Conservation (phyloP, 1,140 invertebrate species). For the Drosophila takahashii region DNA sequence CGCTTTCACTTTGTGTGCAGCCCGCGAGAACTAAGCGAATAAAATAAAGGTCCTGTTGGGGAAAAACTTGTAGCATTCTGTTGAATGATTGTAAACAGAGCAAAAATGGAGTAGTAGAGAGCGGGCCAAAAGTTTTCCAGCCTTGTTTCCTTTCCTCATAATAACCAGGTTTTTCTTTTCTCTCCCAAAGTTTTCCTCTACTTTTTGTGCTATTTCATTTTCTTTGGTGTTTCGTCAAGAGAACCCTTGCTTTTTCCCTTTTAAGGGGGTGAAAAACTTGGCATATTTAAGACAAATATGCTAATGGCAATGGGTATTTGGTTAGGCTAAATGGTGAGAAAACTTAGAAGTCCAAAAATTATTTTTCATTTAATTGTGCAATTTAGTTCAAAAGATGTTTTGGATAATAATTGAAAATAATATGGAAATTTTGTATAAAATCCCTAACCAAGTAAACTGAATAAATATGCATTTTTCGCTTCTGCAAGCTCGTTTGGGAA, state of each 20-base stretch:
- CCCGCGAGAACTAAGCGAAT: background rate
- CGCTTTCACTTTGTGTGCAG: background rate
- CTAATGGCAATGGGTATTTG: constrained; percentile 3
- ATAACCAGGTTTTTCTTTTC: constrained; percentile 32
- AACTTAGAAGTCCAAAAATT: background rate
- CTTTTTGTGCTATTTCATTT: background rate
- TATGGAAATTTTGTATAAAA: too few species aligned
- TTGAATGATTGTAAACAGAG: constrained; percentile 35
- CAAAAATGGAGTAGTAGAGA: background rate
- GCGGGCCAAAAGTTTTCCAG: constrained; percentile 11
- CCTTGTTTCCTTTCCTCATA: constrained; percentile 19
- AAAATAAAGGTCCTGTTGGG: constrained; percentile 1
- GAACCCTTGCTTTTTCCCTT: constrained; percentile 16
- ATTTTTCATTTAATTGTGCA: background rate
- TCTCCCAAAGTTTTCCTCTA: constrained; percentile 11
- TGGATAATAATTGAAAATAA: too few species aligned
- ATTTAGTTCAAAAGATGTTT: background rate
- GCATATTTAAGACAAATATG: constrained; percentile 30
- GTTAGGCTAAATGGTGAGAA: background rate
- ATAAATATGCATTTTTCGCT: constrained; percentile 8
- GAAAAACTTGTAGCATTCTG: constrained; percentile 32
- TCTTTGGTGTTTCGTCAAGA: constrained; percentile 20
- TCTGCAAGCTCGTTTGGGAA: constrained; percentile 6
- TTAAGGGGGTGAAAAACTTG: constrained; percentile 11
- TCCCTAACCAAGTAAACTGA: background rate